Percentiles rank a stretch among this genome's conserved stretches.
Evolutionary conservation across 1,140 invertebrate species (phyloP).

Genomic region (Trichonephila inaurata): DNA sequence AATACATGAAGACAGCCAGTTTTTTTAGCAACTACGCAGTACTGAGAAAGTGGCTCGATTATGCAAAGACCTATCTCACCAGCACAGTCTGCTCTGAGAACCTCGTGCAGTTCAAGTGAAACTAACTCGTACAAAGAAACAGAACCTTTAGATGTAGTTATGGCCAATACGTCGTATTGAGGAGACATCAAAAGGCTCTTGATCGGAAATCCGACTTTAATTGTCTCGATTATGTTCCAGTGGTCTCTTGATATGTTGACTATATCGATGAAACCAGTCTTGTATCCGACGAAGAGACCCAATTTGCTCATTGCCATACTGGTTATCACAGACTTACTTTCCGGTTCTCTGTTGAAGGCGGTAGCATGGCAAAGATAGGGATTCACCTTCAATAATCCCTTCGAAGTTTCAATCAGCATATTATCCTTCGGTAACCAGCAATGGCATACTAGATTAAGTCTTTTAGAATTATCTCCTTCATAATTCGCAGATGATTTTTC

Average conservation of each 20-base stretch:
- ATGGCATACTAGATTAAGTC: background rate
- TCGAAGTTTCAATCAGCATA: constrained; percentile 15
- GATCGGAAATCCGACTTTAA: background rate
- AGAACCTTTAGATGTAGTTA: constrained; percentile 18
- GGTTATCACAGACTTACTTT: background rate
- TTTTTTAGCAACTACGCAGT: constrained; percentile 9
- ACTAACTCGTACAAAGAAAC: background rate
- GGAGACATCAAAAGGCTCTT: background rate
- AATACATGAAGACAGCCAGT: background rate
- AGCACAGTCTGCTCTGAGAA: background rate
- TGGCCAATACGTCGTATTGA: background rate
- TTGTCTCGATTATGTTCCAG: background rate
- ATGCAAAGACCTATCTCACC: constrained; percentile 13
- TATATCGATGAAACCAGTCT: constrained; percentile 35
- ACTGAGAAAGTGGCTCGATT: background rate
- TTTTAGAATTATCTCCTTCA: background rate
- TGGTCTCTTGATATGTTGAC: background rate
- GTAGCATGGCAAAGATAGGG: background rate
- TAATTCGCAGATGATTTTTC: background rate
- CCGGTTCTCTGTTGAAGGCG: background rate
- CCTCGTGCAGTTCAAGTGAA: background rate
- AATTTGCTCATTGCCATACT: constrained; percentile 26
- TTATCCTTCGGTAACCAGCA: constrained; percentile 23
- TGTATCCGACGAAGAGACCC: constrained; percentile 45
- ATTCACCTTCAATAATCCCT: constrained; percentile 13